Evolutionary conservation across 2,113 vertebrate genomes (phyloP), one percentile per base, ranked within the genome.

Genomic region (Nothoprocta perdicaria): DNA sequence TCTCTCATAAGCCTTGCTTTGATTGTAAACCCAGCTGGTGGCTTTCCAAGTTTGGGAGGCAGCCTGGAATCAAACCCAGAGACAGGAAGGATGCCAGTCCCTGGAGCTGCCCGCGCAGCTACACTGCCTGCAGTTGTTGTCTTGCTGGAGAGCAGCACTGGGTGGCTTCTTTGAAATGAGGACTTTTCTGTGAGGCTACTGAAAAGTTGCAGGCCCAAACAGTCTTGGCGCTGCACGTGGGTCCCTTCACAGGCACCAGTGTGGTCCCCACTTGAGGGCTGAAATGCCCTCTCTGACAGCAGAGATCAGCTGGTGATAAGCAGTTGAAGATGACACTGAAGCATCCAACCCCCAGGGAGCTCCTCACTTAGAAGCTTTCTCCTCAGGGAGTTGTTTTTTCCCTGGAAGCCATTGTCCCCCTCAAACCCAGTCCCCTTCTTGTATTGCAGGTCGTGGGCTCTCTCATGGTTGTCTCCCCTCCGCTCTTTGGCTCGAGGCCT

Each of bases 21-120:
- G 86, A 69, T 75, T 68, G 43, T 69, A 61, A 80, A 80, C 43
- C 33, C 77, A 81, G 45, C 66, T 72, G 93, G 46, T 5, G 0
- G 68, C 90, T 23, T 50, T 40, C 88, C 6, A 4, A 48, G 31
- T 7, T 16, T 10, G 33, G 52, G 24, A 86, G 46, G 72, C 71
- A 86, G 9, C 46, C 35, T 91, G 72, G 57, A 66, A 80, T 66
- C 41, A 89, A 85, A 78, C 33, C 23, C 21, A 29, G 48, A 66
- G 85, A 16, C 24, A 67, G 79, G 79, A 71, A 27, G 29, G 33
- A 0, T 29, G 66, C 22, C 10, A 38, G 43, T 67, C 40, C 16
- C 53, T 0, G 1, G 57, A 40, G n/a, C 50, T 4, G 1, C 0
- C 0, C 24, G 43, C 0, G 0, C 19, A 27, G 38, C 45, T 65